Conservation (phyloP, 2,797 vertebrate species). For the Helicolenus hilgendorfi region DNA sequence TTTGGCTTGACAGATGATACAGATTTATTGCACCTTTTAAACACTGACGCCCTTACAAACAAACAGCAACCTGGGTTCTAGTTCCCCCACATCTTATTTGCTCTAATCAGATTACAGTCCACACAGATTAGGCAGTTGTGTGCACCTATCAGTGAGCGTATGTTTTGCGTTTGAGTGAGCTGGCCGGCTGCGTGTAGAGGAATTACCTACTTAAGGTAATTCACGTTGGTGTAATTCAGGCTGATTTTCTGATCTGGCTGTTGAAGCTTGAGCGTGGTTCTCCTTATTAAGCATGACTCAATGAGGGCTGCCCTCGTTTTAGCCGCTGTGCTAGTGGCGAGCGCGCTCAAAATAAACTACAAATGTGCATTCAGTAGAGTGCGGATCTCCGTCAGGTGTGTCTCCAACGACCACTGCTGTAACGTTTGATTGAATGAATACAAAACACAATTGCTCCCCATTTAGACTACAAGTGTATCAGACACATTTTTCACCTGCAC, state of each 20-base stretch:
- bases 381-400: background rate
- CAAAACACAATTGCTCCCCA: background rate
- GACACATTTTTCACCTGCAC: background rate
- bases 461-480: background rate
- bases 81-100: slow-evolving; percentile 76
- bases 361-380: background rate
- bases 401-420: background rate
- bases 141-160: slow-evolving; percentile 15
- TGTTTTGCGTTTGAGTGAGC: slow-evolving; percentile 17
- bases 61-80: slow-evolving; percentile 40
- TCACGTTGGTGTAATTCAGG: slow-evolving; percentile 73
- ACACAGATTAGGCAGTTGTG: slow-evolving; percentile 76
- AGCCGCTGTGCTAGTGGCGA: slow-evolving; percentile 55
- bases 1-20: slow-evolving; percentile 11
- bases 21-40: slow-evolving; percentile 48
- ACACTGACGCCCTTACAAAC: slow-evolving; percentile 50
- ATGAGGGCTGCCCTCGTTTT: slow-evolving; percentile 70
- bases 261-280: slow-evolving; percentile 38
- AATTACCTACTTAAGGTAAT: slow-evolving; percentile 78
- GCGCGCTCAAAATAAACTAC: slow-evolving; percentile 53
- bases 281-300: slow-evolving; percentile 78
- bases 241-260: slow-evolving; percentile 76
- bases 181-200: slow-evolving; percentile 50
- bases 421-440: background rate
- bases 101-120: slow-evolving; percentile 84